These are phyloP conservation scores for Trichacis sp. DNA, from an alignment of 2,888 invertebrate species.

Conservation along the genomic window DNA sequence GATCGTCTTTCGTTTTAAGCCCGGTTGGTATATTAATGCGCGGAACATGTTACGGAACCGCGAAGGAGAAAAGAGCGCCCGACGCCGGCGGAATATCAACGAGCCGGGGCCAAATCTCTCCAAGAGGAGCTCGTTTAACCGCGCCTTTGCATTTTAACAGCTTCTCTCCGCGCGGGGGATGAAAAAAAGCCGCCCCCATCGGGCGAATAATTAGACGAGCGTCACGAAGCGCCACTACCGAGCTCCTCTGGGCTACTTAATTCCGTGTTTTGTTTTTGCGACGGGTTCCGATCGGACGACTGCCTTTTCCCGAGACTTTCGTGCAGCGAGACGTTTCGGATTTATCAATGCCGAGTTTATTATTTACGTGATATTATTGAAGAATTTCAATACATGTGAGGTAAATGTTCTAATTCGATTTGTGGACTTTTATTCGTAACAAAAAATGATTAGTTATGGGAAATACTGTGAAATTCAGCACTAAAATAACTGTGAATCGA, in stretches of 20 bases:
- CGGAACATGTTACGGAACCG: conserved; percentile 63
- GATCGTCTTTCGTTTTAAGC: conserved; percentile 68
- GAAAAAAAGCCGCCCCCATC: conserved; percentile 17
- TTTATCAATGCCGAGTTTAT: too few relatives aligned
- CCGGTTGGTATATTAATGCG: conserved; percentile 67
- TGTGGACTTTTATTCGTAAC: too few relatives aligned
- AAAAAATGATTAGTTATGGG: too few relatives aligned
- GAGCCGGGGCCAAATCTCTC: conserved; percentile 61
- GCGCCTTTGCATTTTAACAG: conserved; percentile 68
- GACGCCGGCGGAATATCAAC: conserved; percentile 63
- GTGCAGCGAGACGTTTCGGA: too few relatives aligned
- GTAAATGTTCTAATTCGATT: too few relatives aligned
- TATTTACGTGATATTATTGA: too few relatives aligned
- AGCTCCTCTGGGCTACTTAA: conserved; percentile 29
- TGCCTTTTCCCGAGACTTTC: too few relatives aligned
- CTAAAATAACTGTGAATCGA: too few relatives aligned
- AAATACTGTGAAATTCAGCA: too few relatives aligned
- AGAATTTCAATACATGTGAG: too few relatives aligned
- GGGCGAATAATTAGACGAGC: conserved; percentile 36
- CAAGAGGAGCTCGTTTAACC: conserved; percentile 60
- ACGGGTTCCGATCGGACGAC: too few relatives aligned
- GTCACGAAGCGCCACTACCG: conserved; percentile 23
- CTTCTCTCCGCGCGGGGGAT: conserved; percentile 42
- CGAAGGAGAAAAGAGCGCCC: conserved; percentile 55
- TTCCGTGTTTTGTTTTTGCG: too few relatives aligned